Evolutionary conservation across 2,888 invertebrate species (phyloP).

Genomic region (Philopedon plagiatum): DNA sequence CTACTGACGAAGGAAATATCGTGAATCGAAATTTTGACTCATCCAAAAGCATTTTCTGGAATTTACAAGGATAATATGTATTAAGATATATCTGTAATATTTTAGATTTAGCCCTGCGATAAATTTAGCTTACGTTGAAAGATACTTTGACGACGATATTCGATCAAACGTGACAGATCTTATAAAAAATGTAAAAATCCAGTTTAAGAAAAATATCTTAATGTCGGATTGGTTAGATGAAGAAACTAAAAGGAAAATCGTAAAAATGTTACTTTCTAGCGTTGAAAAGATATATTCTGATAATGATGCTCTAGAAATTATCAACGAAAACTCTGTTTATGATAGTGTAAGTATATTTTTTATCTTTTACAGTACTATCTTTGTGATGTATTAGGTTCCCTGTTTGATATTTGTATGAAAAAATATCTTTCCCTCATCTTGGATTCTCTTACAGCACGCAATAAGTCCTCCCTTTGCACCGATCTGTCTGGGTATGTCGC

Average conservation of each 20-base stretch:
- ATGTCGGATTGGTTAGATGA: slow-evolving; percentile 64
- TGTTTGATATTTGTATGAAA: too few relatives aligned
- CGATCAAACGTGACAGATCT: slow-evolving; percentile 60
- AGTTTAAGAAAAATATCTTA: slow-evolving; percentile 60
- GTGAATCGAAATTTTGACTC: too few relatives aligned
- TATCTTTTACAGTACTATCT: too few relatives aligned
- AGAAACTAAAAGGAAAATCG: slow-evolving; percentile 60
- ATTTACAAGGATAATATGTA: too few relatives aligned
- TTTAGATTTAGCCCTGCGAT: slow-evolving; percentile 47
- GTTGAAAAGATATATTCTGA: slow-evolving; percentile 61
- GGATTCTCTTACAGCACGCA: too few relatives aligned
- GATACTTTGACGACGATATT: slow-evolving; percentile 61
- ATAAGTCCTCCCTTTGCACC: too few relatives aligned
- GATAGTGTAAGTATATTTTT: slow-evolving; percentile 59
- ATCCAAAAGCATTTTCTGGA: too few relatives aligned
- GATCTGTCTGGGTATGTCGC: too few relatives aligned
- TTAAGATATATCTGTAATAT: too few relatives aligned
- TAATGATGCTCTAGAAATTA: slow-evolving; percentile 55
- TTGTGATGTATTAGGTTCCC: too few relatives aligned
- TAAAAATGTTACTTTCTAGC: slow-evolving; percentile 61
- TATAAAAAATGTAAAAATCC: slow-evolving; percentile 62
- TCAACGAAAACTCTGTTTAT: slow-evolving; percentile 55
- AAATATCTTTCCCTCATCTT: too few relatives aligned
- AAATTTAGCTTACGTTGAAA: slow-evolving; percentile 61
- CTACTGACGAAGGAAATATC: too few relatives aligned